Conservation (phyloP, 1,140 invertebrate genomes). For the Brachionus sp. region DNA sequence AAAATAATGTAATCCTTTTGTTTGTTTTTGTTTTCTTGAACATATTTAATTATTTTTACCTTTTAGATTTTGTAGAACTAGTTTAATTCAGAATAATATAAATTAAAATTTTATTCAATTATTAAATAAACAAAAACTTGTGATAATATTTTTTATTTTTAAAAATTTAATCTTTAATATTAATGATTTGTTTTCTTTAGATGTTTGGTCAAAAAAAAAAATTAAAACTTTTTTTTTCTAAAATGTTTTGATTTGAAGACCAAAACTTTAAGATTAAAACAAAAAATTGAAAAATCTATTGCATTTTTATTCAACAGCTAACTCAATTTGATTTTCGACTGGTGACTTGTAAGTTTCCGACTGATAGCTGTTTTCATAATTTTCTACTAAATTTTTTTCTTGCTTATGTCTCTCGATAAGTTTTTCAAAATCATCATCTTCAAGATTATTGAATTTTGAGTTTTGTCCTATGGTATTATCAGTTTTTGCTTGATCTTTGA, state of each 20-base stretch:
- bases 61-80: too few relatives aligned
- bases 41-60: too few relatives aligned
- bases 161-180: background rate
- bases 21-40: too few relatives aligned
- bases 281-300: background rate
- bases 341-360: background rate
- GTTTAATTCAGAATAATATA: too few relatives aligned
- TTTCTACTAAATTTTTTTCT: constrained; percentile 15
- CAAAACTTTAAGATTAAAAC: background rate
- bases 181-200: background rate
- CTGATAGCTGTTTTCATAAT: background rate
- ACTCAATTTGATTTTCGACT: background rate
- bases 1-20: too few relatives aligned
- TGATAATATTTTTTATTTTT: background rate
- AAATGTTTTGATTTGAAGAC: background rate
- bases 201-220: background rate
- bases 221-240: background rate
- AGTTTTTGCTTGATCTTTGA: background rate
- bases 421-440: background rate
- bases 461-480: background rate
- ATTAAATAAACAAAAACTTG: background rate
- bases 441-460: background rate
- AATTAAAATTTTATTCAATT: too few relatives aligned
- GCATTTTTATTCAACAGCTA: background rate
- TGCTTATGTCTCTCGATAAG: background rate